Evolutionary conservation across 2,888 invertebrate genomes (phyloP).

Genomic region (Tinea semifulvella): DNA sequence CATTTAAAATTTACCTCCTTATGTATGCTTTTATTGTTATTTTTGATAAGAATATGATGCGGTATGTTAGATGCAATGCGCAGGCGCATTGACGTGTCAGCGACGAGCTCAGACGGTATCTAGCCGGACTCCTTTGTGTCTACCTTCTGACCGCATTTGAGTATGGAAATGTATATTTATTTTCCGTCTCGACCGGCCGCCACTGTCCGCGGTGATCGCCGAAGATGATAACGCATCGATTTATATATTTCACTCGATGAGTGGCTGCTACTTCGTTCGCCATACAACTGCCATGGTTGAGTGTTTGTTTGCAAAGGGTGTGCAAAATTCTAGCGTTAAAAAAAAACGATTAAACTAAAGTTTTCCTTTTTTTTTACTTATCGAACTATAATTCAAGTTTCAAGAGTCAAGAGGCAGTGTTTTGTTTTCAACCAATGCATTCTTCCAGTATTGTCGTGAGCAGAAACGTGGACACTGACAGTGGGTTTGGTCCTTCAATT

Average conservation of each 20-base stretch:
- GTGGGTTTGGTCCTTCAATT: too few species aligned
- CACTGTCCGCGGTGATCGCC: slow-evolving; percentile 51
- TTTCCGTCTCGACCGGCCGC: slow-evolving; percentile 42
- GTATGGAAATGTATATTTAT: slow-evolving; percentile 65
- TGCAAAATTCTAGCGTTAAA: slow-evolving; percentile 1
- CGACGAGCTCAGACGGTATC: slow-evolving; percentile 26
- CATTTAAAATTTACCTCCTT: too few species aligned
- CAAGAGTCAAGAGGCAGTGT: too few species aligned
- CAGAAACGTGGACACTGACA: too few species aligned
- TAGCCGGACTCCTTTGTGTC: slow-evolving; percentile 28
- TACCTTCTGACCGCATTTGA: slow-evolving; percentile 40
- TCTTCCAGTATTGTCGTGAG: too few species aligned
- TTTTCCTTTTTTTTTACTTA: neutral
- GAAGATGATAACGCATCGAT: slow-evolving; percentile 60
- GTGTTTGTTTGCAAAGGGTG: slow-evolving; percentile 22
- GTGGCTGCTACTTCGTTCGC: slow-evolving; percentile 47
- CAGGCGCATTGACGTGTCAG: slow-evolving; percentile 22
- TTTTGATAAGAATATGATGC: too few species aligned
- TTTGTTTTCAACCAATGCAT: too few species aligned
- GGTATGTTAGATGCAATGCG: slow-evolving; percentile 27
- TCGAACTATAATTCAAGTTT: neutral
- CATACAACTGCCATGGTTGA: slow-evolving; percentile 45
- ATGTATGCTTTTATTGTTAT: too few species aligned
- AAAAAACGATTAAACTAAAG: neutral
- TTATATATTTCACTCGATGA: slow-evolving; percentile 63